Evolutionary conservation across 2,113 vertebrate genomes (phyloP).

Genomic region (Theropithecus gelada): DNA sequence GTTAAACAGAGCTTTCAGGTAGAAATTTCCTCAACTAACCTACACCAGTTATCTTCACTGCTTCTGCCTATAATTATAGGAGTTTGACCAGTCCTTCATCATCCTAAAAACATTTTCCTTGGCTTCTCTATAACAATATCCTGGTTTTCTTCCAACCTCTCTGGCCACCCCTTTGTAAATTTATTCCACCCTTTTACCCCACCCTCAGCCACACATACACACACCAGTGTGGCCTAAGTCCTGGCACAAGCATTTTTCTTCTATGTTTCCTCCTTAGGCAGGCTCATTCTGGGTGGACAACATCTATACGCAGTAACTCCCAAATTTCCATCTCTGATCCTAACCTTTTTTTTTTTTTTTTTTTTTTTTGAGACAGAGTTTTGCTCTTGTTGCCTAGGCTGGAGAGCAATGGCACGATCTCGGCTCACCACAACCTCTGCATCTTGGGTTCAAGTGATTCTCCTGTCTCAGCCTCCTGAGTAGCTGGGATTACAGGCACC

Average conservation of each 20-base stretch:
- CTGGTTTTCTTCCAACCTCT: conserved; percentile 12
- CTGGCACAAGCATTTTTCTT: not conserved
- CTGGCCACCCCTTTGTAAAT: not conserved
- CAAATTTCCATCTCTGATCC: not conserved
- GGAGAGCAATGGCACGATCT: too few relatives aligned
- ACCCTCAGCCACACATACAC: not conserved
- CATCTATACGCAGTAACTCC: not conserved
- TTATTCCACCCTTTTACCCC: not conserved
- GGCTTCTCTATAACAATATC: not conserved
- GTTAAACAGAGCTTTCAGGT: not conserved
- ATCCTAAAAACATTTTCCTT: not conserved
- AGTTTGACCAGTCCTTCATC: not conserved
- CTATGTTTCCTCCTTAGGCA: not conserved
- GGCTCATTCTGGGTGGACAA: not conserved
- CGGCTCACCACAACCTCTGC: too few relatives aligned
- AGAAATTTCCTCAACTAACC: not conserved
- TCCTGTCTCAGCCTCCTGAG: too few relatives aligned
- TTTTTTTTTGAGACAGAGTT: too few relatives aligned
- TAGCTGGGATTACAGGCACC: too few relatives aligned
- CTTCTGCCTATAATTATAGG: not conserved
- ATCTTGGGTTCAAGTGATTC: too few relatives aligned
- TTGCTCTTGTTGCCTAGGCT: too few relatives aligned
- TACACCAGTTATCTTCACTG: not conserved
- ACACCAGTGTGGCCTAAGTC: not conserved
- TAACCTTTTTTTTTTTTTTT: too few relatives aligned